Percentiles rank a stretch among this genome's conserved stretches.
phyloP scores from a whole-genome alignment of 2,888 invertebrate genomes.

The Drosophila lacicola region DNA sequence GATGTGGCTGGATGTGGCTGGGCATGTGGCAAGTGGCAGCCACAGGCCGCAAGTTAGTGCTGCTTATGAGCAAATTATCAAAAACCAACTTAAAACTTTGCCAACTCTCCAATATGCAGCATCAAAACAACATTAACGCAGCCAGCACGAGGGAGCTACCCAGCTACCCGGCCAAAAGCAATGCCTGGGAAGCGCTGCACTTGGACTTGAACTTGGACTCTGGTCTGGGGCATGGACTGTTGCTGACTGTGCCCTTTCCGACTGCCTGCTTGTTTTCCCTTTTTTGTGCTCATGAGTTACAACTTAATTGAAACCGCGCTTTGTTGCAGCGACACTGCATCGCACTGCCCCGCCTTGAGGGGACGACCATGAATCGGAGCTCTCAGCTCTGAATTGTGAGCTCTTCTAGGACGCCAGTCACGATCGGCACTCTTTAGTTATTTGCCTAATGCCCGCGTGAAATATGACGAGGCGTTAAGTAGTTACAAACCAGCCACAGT shows the following conservation, averaged over 20 bases:
- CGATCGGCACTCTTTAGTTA: slow-evolving; percentile 75
- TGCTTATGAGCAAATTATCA: slow-evolving; percentile 72
- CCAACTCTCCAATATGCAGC: slow-evolving; percentile 54
- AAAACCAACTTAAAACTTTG: slow-evolving; percentile 55
- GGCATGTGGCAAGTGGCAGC: slow-evolving; percentile 23
- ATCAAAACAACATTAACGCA: slow-evolving; percentile 79
- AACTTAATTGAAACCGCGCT: slow-evolving; percentile 82
- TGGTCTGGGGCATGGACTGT: slow-evolving; percentile 8
- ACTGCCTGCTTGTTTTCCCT: slow-evolving; percentile 2
- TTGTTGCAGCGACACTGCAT: slow-evolving; percentile 40
- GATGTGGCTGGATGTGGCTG: slow-evolving; percentile 19
- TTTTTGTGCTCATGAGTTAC: slow-evolving; percentile 71
- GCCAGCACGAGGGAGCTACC: slow-evolving; percentile 15
- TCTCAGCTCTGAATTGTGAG: background rate
- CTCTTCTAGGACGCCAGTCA: slow-evolving; percentile 55
- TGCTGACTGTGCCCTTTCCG: slow-evolving; percentile 29
- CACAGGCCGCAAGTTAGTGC: slow-evolving; percentile 59
- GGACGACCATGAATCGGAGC: slow-evolving; percentile 14
- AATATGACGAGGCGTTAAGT: slow-evolving; percentile 83
- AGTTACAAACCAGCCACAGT: slow-evolving; percentile 67
- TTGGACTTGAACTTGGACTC: slow-evolving; percentile 36
- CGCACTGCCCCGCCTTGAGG: slow-evolving; percentile 2
- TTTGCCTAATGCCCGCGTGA: slow-evolving; percentile 70
- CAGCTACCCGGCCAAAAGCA: slow-evolving; percentile 10
- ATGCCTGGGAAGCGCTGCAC: slow-evolving; percentile 18